phyloP scores from a whole-genome alignment of 2,797 vertebrate species.

The Yasuhikotakia modesta region DNA sequence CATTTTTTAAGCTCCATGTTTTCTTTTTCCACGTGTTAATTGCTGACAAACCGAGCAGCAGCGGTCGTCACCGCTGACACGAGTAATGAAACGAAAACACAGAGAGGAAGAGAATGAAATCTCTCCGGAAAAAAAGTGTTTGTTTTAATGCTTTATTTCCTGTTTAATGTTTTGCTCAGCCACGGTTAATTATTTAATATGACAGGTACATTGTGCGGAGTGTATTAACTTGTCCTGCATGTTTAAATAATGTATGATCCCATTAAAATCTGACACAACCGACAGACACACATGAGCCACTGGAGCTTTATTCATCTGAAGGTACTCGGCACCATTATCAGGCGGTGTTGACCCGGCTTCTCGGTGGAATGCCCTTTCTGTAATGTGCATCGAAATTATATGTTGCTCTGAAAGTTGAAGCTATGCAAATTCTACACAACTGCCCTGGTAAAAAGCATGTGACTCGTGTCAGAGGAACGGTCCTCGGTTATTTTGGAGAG shows the following conservation, averaged over 20 bases:
- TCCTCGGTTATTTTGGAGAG: constrained; percentile 50
- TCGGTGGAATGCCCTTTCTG: constrained; percentile 44
- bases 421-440: constrained; percentile 51
- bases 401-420: constrained; percentile 36
- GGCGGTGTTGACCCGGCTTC: constrained; percentile 50
- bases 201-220: constrained; percentile 43
- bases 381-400: constrained; percentile 55
- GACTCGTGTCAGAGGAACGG: constrained; percentile 36
- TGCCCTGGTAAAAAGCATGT: constrained; percentile 44
- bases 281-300: constrained; percentile 30
- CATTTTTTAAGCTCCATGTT: not conserved
- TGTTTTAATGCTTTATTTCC: constrained; percentile 44
- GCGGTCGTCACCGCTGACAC: constrained; percentile 12
- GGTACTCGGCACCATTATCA: constrained; percentile 50
- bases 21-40: constrained; percentile 24
- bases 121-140: constrained; percentile 30
- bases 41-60: constrained; percentile 39
- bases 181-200: constrained; percentile 55
- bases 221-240: constrained; percentile 55
- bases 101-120: constrained; percentile 8
- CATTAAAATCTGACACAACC: constrained; percentile 55
- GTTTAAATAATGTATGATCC: constrained; percentile 60
- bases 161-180: constrained; percentile 46
- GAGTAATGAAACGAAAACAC: constrained; percentile 16
- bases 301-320: constrained; percentile 44